phyloP scores from a whole-genome alignment of 2,888 invertebrate genomes.

The Nemoura dubitans region DNA sequence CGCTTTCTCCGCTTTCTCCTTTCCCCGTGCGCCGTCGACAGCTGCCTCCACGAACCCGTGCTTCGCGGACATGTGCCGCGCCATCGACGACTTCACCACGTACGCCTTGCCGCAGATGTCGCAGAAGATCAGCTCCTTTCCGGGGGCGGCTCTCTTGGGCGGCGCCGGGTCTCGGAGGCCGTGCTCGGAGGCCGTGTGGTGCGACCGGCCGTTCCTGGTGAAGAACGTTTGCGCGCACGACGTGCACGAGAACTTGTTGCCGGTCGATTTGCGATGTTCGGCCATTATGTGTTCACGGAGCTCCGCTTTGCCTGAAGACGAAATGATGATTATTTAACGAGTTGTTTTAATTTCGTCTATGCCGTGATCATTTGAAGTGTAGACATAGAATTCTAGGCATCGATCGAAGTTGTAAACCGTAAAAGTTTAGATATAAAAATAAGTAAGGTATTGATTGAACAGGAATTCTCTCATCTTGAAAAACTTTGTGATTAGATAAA shows the following conservation, averaged over 20 bases:
- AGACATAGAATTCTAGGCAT: no score
- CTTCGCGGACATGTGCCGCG: background rate
- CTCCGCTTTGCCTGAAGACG: background rate
- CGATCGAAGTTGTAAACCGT: no score
- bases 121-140: background rate
- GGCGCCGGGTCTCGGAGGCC: background rate
- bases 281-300: background rate
- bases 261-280: background rate
- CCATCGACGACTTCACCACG: background rate
- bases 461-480: no score
- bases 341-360: no score
- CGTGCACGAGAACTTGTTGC: background rate
- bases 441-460: no score
- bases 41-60: background rate
- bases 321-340: no score
- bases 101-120: background rate
- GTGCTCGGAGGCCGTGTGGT: background rate
- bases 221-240: background rate
- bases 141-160: background rate
- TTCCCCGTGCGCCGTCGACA: no score
- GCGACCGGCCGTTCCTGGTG: background rate
- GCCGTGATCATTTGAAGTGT: no score
- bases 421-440: no score
- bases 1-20: no score
- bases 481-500: no score